Conservation (phyloP, 2,888 invertebrate species). For the Halictus quadricinctus region DNA sequence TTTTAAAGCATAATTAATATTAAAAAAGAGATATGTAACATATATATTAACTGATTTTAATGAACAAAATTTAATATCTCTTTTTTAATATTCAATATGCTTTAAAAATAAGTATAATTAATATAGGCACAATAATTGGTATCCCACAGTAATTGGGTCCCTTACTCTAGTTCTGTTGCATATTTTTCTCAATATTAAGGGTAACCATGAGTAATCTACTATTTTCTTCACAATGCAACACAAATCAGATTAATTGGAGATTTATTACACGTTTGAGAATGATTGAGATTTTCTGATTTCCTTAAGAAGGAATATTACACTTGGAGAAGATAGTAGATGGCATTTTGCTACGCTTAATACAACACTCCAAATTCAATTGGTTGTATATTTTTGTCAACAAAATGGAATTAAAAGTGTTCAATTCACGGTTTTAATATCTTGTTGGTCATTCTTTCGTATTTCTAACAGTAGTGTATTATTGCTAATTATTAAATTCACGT, state of each 20-base stretch:
- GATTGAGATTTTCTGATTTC: neutral
- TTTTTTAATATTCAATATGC: too few species aligned
- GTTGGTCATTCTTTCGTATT: neutral
- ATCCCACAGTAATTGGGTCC: too few species aligned
- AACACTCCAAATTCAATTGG: neutral
- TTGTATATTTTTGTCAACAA: neutral
- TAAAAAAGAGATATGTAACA: too few species aligned
- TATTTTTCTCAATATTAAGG: neutral
- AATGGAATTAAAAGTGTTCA: neutral
- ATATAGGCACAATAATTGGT: too few species aligned
- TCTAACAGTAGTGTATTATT: constrained; percentile 22
- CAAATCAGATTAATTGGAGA: neutral
- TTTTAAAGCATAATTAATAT: too few species aligned
- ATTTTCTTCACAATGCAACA: neutral
- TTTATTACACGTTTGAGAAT: neutral
- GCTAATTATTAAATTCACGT: constrained; percentile 14
- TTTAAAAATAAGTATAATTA: too few species aligned
- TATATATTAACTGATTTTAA: too few species aligned
- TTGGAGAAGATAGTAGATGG: neutral
- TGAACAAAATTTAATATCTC: too few species aligned
- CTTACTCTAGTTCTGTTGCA: neutral
- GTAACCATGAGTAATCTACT: neutral
- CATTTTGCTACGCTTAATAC: neutral
- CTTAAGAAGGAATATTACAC: neutral
- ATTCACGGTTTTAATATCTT: neutral